A percentile compares a stretch with the other conserved stretches of the same genome.
phyloP scores from a whole-genome alignment of 2,797 vertebrate genomes.

The Melanotaenia parkinsoni region DNA sequence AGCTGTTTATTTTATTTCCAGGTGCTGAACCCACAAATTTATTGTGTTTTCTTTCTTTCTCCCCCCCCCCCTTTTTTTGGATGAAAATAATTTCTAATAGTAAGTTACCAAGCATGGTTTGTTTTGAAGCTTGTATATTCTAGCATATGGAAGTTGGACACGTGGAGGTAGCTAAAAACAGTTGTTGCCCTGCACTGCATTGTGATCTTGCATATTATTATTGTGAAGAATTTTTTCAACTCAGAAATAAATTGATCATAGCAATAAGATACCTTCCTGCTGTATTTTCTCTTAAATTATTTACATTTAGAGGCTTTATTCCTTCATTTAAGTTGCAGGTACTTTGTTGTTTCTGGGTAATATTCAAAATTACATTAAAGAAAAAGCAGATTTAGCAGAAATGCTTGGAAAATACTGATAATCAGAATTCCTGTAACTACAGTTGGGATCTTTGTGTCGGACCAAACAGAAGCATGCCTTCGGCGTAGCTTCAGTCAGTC shows the following conservation, averaged over 20 bases:
- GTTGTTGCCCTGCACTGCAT: slow-evolving; percentile 20
- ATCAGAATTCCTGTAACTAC: slow-evolving; percentile 24
- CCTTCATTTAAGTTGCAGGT: slow-evolving; percentile 32
- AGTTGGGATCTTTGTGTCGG: slow-evolving; percentile 60
- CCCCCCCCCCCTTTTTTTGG: not conserved
- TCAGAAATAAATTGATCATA: too few relatives aligned
- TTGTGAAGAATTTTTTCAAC: too few relatives aligned
- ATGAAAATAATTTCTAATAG: not conserved
- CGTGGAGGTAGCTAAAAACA: slow-evolving; percentile 46
- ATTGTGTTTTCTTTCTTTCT: too few relatives aligned
- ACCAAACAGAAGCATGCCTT: slow-evolving; percentile 58
- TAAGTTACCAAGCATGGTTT: slow-evolving; percentile 46
- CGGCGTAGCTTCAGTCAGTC: slow-evolving; percentile 78
- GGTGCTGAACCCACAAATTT: not conserved
- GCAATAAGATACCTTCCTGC: too few relatives aligned
- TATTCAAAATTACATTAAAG: too few relatives aligned
- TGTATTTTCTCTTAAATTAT: too few relatives aligned
- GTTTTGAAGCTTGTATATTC: slow-evolving; percentile 35
- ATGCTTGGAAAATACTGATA: not conserved
- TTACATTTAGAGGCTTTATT: too few relatives aligned
- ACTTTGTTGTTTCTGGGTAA: slow-evolving; percentile 23
- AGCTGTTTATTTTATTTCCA: slow-evolving; percentile 8
- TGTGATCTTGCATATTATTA: not conserved
- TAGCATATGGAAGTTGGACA: slow-evolving; percentile 43
- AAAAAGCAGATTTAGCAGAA: too few relatives aligned